Base-by-base conservation (phyloP, 2,797 vertebrate genomes). In the Botia kubotai region DNA sequence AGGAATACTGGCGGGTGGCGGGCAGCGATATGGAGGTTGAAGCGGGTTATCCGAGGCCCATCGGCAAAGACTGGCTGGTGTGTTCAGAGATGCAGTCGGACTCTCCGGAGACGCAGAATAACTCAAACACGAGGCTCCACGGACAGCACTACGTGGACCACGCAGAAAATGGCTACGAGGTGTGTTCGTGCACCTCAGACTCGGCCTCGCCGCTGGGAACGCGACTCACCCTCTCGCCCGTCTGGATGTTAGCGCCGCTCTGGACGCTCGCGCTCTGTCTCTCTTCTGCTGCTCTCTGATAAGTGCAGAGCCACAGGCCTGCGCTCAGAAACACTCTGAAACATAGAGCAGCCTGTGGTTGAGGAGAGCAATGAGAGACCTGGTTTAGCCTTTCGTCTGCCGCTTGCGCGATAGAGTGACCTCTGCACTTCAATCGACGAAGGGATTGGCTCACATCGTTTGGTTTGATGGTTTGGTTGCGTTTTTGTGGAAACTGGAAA, bases 111-210 rank as follows among this genome's bases (percentile, higher is more conserved):
- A 55, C 87, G 0, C 93, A 94, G 72, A 80, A 90, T 21, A 90
- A 93, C 75, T 92, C 92, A 0, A 93, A 93, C 84, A 92, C 91
- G 0, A 90, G 94, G 66, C 91, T 89, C 3, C 94, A 90, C 0
- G 95, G 93, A 14, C 94, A 93, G 21, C 95, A 90, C 0, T 93
- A 93, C 0, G 88, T 91, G 2, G 96, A 95, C 89, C 95, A 94
- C 19, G 93, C 95, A 0, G 94, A 96, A 86, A 96, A 96, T 0
- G 95, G 95, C 21, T 96, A 93, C 0, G 96, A 98, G 85, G 96
- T 97, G 76, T 99, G 97, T 82, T 97, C 97, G 74, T 98, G 97
- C 88, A 96, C 95, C 63, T 98, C 97, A 0, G 93, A 93, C 1
- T 87, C 81, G 0, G 93, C 93, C 0, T 82, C 91, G 0, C 83